Evolutionary conservation across 2,797 vertebrate species (phyloP), one percentile per base, ranked within the genome.

Genomic region (Lycodopsis pacificus): DNA sequence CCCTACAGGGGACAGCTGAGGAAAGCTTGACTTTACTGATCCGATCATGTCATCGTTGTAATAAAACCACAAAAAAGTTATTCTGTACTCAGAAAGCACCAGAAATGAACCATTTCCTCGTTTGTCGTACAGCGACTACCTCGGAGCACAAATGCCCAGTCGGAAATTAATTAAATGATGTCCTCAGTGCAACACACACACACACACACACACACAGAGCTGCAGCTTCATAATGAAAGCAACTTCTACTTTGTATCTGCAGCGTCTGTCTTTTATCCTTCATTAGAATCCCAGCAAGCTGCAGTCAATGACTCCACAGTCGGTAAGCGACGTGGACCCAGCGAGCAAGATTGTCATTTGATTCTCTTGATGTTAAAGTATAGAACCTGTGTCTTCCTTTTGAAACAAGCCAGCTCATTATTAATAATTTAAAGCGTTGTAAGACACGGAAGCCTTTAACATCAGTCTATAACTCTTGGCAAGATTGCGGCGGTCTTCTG

Each of bases 391-490:
- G 51, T 53, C 53, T 40, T 66, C 19, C 51, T 49, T 81, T 73
- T 82, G 51, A 90, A 82, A 76, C 7, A 19, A 40, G 4, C 53
- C 19, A 79, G 67, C 68, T 84, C 65, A 22, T 4, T 71, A 32
- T 92, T 86, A 86, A 91, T 87, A 84, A 90, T 90, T 85, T 4
- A 85, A 73, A 74, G 58, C 51, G 7, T 0, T 69, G 34, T 77
- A 80, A 83, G 75, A 76, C 58, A 40, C 44, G 38, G 68, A 79
- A 83, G 76, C 58, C 79, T 77, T 76, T 65, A 72, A 84, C 73
- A 82, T 80, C 65, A 79, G 68, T 77, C 71, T 71, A 70, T 67
- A 75, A 70, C 58, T 80, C 63, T 66, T 56, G 57, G 44, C 51
- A 30, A 77, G 77, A 71, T 34, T 81, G 57, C 61, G 27, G 49